These are phyloP conservation scores for Lasioglossum marginatum DNA, from an alignment of 2,888 invertebrate species.

Conservation along the genomic window DNA sequence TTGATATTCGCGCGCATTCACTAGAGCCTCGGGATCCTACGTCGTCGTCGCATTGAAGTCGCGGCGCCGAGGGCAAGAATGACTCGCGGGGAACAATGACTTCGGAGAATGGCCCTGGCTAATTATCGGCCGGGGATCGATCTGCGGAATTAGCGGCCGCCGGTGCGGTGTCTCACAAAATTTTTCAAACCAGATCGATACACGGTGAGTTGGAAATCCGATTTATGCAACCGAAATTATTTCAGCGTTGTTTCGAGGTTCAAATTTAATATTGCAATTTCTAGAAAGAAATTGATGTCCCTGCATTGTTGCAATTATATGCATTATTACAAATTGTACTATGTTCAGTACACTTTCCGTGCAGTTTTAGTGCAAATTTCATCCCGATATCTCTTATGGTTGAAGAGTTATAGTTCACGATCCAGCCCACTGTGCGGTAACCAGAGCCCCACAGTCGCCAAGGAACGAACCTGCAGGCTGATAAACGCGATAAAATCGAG, in stretches of 20 bases:
- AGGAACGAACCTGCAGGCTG: background rate
- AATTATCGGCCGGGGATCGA: slow-evolving; percentile 32
- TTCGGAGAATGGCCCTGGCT: background rate
- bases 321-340: no score
- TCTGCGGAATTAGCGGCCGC: slow-evolving; percentile 6
- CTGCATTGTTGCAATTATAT: no score
- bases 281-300: no score
- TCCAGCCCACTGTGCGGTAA: no score
- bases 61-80: background rate
- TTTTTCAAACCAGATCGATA: background rate
- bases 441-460: background rate
- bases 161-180: background rate
- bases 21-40: background rate
- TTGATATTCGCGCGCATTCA: background rate
- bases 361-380: no score
- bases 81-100: slow-evolving; percentile 4
- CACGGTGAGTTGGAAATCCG: background rate
- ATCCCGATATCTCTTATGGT: no score
- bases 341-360: no score
- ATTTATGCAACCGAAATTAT: background rate
- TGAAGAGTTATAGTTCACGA: no score
- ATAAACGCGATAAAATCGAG: slow-evolving; percentile 44
- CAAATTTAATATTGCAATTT: no score
- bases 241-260: background rate
- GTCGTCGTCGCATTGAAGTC: background rate